Conservation (phyloP, 1,140 invertebrate species). For the Neelides sp. region DNA sequence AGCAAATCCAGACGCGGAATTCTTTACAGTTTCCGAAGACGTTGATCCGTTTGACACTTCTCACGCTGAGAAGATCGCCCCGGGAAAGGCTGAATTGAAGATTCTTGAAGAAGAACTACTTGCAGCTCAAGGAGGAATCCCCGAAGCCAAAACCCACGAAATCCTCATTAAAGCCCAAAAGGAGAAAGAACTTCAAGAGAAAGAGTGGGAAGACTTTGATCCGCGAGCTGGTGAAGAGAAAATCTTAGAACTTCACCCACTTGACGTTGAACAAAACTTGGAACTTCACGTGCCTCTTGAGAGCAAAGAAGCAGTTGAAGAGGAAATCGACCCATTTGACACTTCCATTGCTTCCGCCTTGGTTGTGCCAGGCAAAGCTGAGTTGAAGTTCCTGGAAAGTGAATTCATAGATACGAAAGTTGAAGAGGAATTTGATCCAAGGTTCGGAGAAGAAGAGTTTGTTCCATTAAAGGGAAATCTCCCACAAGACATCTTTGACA, state of each 20-base stretch:
- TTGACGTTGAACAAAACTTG: slow-evolving; percentile 15
- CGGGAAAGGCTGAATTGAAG: slow-evolving; percentile 62
- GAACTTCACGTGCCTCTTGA: slow-evolving; percentile 59
- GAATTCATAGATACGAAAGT: slow-evolving; percentile 40
- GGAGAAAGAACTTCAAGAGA: slow-evolving; percentile 14
- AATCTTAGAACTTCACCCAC: slow-evolving; percentile 23
- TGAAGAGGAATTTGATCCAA: neutral
- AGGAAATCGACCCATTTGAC: slow-evolving; percentile 62
- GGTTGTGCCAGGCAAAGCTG: slow-evolving; percentile 55
- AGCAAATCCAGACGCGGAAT: slow-evolving; percentile 5
- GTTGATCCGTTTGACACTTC: slow-evolving; percentile 75
- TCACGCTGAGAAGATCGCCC: slow-evolving; percentile 52
- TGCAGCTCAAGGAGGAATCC: neutral
- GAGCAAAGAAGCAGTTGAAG: slow-evolving; percentile 27
- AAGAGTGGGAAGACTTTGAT: slow-evolving; percentile 50
- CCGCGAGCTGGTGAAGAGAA: slow-evolving; percentile 41
- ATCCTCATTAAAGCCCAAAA: slow-evolving; percentile 17
- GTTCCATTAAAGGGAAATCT: neutral
- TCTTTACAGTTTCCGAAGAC: slow-evolving; percentile 1
- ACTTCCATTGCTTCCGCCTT: slow-evolving; percentile 54
- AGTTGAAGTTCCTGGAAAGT: slow-evolving; percentile 57
- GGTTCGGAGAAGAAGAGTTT: neutral
- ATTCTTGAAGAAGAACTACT: slow-evolving; percentile 58
- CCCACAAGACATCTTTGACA: neutral
- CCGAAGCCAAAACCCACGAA: slow-evolving; percentile 39